Evolutionary conservation across 2,888 invertebrate species (phyloP), one percentile per base, ranked within the genome.

Genomic region (Calephelis perditalis): DNA sequence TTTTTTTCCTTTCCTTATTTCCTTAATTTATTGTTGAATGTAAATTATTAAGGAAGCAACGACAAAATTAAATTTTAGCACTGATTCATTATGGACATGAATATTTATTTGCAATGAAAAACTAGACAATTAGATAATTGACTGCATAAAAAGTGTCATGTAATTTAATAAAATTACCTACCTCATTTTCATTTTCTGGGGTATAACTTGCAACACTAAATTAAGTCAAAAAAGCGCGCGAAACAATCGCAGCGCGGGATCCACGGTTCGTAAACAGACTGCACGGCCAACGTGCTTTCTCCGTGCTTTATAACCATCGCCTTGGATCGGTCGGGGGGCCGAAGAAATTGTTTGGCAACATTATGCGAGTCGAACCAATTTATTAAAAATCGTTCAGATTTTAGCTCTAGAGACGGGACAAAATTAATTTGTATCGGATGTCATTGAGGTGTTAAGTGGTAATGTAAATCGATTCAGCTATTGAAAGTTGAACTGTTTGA

Each of bases 231-330:
- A 80, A 82, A 77, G 75, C 79, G 77, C 84, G 82, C 77, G 77
- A 75, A 73, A 71, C 73, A 36, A 54, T 54, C 35, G 73, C 69
- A 73, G 72, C 77, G 75, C 76, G 67, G 59, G 61, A 63, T 64
- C 58, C 62, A 68, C 63, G 58, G 59, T 62, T 58, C 65, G 66
- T 46, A 65, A 63, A 56, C 63, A 63, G 67, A 72, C 72, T 73
- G 75, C 81, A 81, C 75, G 78, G 65, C 67, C 77, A 76, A 72
- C 71, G 78, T 78, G 86, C 89, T 89, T 89, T 90, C 89, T 84
- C 89, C 78, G 64, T 76, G 74, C 84, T 87, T 86, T 90, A 90
- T 90, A 89, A 86, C 81, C 75, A 82, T 80, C 73, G 70, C 62
- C 67, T 65, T 65, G 66, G 68, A 68, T 64, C 65, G 63, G 72